phyloP scores from a whole-genome alignment of 2,888 invertebrate genomes.

The Hirtodrosophila cameraria region DNA sequence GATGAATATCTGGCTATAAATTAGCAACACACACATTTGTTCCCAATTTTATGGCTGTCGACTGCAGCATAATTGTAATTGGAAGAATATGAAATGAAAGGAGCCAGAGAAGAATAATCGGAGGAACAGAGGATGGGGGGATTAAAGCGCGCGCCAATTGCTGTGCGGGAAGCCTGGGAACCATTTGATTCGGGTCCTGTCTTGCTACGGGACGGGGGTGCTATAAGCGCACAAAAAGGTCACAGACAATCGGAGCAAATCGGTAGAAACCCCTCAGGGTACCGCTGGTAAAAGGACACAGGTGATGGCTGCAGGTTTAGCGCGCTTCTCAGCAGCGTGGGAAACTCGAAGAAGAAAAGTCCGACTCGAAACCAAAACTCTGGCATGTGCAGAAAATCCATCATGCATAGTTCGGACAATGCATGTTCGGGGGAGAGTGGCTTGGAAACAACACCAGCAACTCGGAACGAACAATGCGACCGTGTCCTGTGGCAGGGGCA shows the following conservation, averaged over 20 bases:
- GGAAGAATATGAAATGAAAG: not conserved
- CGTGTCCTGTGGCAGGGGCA: conserved; percentile 4
- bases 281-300: conserved; percentile 32
- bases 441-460: not conserved
- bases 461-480: conserved; percentile 30
- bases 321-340: conserved; percentile 56
- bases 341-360: conserved; percentile 26
- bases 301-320: conserved; percentile 61
- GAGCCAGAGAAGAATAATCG: conserved; percentile 2
- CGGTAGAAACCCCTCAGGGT: not conserved
- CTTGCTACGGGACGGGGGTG: conserved; percentile 37
- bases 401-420: conserved; percentile 45
- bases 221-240: conserved; percentile 41
- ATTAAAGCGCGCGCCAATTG: conserved; percentile 50
- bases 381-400: conserved; percentile 52
- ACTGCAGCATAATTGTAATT: not conserved
- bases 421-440: conserved; percentile 1
- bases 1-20: conserved; percentile 22
- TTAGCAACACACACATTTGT: conserved; percentile 19
- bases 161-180: conserved; percentile 35
- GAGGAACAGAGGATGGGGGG: not conserved
- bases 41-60: conserved; percentile 10
- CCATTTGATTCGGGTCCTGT: not conserved
- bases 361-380: conserved; percentile 2
- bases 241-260: conserved; percentile 32